A percentile compares a stretch with the other conserved stretches of the same genome.
These are phyloP conservation scores for Lysandra bellargus DNA, from an alignment of 2,888 invertebrate genomes.

Conservation along the genomic window DNA sequence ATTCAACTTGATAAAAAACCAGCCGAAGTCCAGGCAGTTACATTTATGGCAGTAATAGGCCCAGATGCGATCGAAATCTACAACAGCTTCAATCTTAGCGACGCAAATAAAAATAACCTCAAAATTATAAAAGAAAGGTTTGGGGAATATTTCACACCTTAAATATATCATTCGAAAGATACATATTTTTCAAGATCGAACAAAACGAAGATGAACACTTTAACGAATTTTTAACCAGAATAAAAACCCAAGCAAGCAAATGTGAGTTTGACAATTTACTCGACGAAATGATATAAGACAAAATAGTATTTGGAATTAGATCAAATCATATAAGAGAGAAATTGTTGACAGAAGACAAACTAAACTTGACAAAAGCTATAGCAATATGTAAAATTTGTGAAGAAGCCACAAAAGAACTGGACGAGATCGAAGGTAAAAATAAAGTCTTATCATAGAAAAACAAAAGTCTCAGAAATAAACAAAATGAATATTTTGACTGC, in stretches of 20 bases:
- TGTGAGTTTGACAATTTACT: slow-evolving; percentile 40
- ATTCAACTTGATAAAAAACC: slow-evolving; percentile 37
- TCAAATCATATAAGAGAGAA: slow-evolving; percentile 37
- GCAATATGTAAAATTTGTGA: too few species aligned
- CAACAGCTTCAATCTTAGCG: slow-evolving; percentile 32
- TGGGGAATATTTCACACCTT: slow-evolving; percentile 35
- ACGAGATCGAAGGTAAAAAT: too few species aligned
- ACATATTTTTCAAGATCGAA: slow-evolving; percentile 40
- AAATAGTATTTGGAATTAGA: slow-evolving; percentile 17
- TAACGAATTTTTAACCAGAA: slow-evolving; percentile 39
- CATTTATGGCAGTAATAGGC: slow-evolving; percentile 38
- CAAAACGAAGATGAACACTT: slow-evolving; percentile 39
- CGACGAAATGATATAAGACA: slow-evolving; percentile 41
- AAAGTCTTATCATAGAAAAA: too few species aligned
- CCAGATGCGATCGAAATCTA: slow-evolving; percentile 35
- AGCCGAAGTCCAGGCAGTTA: slow-evolving; percentile 38
- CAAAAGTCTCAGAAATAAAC: too few species aligned
- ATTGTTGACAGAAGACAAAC: too few species aligned
- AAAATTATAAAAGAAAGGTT: slow-evolving; percentile 28
- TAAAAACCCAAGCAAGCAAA: slow-evolving; percentile 40
- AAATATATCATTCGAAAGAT: slow-evolving; percentile 39
- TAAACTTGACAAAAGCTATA: too few species aligned
- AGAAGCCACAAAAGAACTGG: too few species aligned
- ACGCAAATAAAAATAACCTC: slow-evolving; percentile 26
- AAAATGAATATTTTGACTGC: too few species aligned